phyloP scores from a whole-genome alignment of 2,113 vertebrate genomes.

The Ciconia maguari region DNA sequence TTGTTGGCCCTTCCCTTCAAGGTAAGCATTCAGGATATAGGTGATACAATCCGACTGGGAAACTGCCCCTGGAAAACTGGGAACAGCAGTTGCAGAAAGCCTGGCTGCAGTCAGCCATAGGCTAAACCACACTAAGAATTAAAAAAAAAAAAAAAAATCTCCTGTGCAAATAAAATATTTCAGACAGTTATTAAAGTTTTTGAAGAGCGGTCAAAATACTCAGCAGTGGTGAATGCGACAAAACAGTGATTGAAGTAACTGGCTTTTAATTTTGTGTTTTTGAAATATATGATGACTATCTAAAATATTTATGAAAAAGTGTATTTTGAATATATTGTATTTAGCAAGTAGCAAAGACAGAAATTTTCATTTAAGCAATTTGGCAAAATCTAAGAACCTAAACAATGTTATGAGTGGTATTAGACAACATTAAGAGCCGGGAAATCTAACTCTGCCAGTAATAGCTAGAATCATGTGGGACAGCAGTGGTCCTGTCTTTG shows the following conservation, averaged over 20 bases:
- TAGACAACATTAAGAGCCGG: neutral
- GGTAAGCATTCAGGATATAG: neutral
- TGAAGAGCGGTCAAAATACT: neutral
- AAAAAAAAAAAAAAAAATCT: neutral
- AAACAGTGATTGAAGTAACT: neutral
- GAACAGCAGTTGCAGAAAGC: neutral
- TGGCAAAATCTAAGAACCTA: neutral
- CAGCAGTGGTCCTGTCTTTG: neutral
- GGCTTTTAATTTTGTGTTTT: neutral
- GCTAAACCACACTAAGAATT: neutral
- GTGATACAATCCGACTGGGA: neutral
- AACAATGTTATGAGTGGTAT: neutral
- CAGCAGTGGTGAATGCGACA: neutral
- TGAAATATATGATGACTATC: accelerated
- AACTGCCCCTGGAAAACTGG: neutral
- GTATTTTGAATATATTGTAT: neutral
- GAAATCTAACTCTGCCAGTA: neutral
- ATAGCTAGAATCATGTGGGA: neutral
- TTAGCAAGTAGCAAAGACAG: neutral
- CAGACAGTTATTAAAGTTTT: neutral
- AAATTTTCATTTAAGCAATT: neutral
- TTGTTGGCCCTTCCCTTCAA: neutral
- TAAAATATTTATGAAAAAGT: accelerated
- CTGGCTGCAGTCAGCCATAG: neutral
- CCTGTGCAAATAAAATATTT: neutral